Conservation (phyloP, 2,888 invertebrate species). For the Eubasilissa splendida region DNA sequence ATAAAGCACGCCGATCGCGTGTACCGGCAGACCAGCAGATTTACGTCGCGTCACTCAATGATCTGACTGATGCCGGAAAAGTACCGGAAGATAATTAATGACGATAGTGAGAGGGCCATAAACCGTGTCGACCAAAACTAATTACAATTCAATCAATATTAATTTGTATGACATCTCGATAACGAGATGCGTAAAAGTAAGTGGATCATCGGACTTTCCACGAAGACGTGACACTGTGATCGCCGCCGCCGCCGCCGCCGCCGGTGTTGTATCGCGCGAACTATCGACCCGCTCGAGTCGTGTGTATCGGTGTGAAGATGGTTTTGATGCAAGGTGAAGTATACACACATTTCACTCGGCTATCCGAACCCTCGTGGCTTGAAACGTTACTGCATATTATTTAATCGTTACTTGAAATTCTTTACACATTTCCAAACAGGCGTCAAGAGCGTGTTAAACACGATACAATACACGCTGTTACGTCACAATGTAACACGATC, state of each 20-base stretch:
- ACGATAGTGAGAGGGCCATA: background rate
- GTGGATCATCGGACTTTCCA: background rate
- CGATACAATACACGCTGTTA: too few relatives aligned
- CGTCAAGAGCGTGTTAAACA: too few relatives aligned
- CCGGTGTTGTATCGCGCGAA: slow-evolving; percentile 12
- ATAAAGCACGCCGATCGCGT: too few relatives aligned
- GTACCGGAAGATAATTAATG: background rate
- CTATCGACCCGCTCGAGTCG: slow-evolving; percentile 33
- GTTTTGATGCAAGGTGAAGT: slow-evolving; percentile 33
- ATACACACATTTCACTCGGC: background rate
- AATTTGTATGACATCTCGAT: slow-evolving; percentile 19
- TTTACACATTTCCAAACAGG: too few relatives aligned
- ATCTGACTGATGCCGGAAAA: slow-evolving; percentile 1
- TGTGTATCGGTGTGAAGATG: slow-evolving; percentile 38
- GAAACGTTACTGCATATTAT: too few relatives aligned
- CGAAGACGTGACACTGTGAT: background rate
- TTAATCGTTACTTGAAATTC: too few relatives aligned
- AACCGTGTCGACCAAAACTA: background rate
- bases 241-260: background rate
- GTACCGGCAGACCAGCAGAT: too few relatives aligned
- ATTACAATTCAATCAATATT: slow-evolving; percentile 10
- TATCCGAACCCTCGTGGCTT: too few relatives aligned
- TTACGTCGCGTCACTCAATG: too few relatives aligned
- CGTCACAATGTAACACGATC: too few relatives aligned
- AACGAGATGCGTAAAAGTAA: background rate